Evolutionary conservation across 2,888 invertebrate species (phyloP).

Genomic region (Tridacna crocea): DNA sequence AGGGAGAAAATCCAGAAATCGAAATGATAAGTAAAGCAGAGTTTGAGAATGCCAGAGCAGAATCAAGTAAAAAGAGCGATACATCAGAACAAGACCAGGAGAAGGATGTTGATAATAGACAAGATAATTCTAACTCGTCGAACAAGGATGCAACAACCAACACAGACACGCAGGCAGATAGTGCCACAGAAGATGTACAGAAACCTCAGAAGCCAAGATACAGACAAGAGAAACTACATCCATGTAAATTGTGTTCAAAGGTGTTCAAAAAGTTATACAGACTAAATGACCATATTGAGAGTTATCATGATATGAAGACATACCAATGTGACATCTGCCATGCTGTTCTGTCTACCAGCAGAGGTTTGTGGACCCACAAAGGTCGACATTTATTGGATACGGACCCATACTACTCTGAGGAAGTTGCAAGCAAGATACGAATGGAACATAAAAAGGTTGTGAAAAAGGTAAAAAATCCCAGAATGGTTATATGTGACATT

Average conservation of each 20-base stretch:
- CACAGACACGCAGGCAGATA: not conserved
- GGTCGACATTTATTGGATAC: constrained; percentile 32
- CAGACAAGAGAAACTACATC: not conserved
- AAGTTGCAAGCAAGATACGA: constrained; percentile 34
- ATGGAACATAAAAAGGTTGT: constrained; percentile 29
- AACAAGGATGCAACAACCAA: not conserved
- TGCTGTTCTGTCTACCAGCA: constrained; percentile 7
- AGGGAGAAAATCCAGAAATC: constrained; percentile 6
- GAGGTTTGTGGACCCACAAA: constrained; percentile 39
- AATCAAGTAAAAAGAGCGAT: not conserved
- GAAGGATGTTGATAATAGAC: not conserved
- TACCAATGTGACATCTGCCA: constrained; percentile 43
- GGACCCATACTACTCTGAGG: constrained; percentile 42
- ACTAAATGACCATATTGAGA: constrained; percentile 30
- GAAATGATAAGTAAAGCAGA: not conserved
- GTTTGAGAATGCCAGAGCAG: not conserved
- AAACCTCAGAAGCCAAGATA: constrained; percentile 7
- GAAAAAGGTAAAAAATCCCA: not conserved
- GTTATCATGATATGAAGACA: constrained; percentile 17
- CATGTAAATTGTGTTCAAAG: constrained; percentile 30
- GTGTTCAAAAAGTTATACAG: constrained; percentile 31
- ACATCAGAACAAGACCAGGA: not conserved
- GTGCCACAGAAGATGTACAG: not conserved
- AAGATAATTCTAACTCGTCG: not conserved
- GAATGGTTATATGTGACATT: constrained; percentile 24